Conservation (phyloP, 2,888 invertebrate genomes). For the Drosophila rubida region DNA sequence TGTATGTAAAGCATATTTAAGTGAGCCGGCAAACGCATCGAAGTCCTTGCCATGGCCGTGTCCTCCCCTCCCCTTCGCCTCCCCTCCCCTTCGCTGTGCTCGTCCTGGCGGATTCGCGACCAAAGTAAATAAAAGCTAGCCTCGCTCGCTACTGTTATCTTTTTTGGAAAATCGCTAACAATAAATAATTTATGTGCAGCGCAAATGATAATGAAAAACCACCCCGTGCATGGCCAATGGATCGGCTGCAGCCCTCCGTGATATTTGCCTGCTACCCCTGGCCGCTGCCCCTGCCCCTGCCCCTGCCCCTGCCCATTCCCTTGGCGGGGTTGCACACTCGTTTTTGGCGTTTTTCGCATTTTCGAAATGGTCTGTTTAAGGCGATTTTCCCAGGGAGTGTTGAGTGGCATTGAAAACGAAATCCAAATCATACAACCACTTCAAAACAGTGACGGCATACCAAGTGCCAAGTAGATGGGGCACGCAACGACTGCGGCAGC, state of each 20-base stretch:
- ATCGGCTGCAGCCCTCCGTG: conserved; percentile 51
- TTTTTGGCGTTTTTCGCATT: conserved; percentile 58
- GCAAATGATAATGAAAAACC: conserved; percentile 80
- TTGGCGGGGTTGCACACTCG: conserved; percentile 44
- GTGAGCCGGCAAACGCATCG: conserved; percentile 39
- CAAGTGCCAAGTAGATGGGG: too few species aligned
- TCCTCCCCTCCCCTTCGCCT: conserved; percentile 11
- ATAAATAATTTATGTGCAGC: conserved; percentile 81
- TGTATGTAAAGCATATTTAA: conserved; percentile 35
- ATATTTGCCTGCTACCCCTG: conserved; percentile 11
- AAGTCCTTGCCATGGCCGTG: conserved; percentile 4
- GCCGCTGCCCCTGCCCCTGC: not conserved
- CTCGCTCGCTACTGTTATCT: conserved; percentile 64
- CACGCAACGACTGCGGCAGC: not conserved
- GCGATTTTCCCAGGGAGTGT: conserved; percentile 77
- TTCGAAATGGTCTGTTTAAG: conserved; percentile 77
- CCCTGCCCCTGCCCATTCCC: not conserved
- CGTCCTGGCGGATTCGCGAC: conserved; percentile 60
- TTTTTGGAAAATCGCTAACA: conserved; percentile 81
- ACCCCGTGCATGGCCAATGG: conserved; percentile 76
- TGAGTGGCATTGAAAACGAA: conserved; percentile 80
- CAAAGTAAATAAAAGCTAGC: conserved; percentile 69
- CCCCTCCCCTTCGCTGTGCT: not conserved
- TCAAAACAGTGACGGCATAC: conserved; percentile 43
- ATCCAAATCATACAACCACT: conserved; percentile 78